A percentile compares a stretch with the other conserved stretches of the same genome.
These are phyloP conservation scores for Dipodomys spectabilis DNA, from an alignment of 2,113 vertebrate genomes.

Conservation along the genomic window DNA sequence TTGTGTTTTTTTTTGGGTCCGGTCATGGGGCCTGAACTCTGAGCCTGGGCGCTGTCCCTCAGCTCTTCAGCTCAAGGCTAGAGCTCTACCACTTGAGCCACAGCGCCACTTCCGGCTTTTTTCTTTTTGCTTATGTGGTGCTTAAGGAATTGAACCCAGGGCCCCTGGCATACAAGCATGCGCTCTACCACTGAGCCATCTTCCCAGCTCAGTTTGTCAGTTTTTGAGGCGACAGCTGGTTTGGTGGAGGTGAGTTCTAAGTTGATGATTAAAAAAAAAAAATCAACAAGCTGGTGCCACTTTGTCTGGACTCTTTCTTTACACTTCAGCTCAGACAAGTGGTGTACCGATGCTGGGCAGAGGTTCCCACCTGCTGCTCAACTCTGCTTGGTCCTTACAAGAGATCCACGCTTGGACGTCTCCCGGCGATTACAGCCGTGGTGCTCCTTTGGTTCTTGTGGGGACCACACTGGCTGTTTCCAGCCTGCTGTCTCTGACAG, in stretches of 20 bases:
- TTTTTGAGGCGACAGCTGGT: background rate
- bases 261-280: background rate
- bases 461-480: background rate
- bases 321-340: background rate
- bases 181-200: too few relatives aligned
- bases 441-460: background rate
- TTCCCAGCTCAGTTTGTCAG: background rate
- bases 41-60: too few relatives aligned
- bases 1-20: too few relatives aligned
- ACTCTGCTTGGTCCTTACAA: background rate
- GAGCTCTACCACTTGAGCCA: too few relatives aligned
- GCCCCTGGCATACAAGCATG: too few relatives aligned
- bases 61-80: too few relatives aligned
- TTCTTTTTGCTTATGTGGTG: too few relatives aligned
- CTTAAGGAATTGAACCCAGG: too few relatives aligned
- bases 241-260: constrained; percentile 8
- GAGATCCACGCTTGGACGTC: background rate
- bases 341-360: background rate
- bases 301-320: background rate
- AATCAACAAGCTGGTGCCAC: background rate
- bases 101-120: too few relatives aligned
- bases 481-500: background rate
- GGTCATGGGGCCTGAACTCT: too few relatives aligned
- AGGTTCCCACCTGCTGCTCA: background rate
- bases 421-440: background rate